A percentile compares a stretch with the other conserved stretches of the same genome.
Evolutionary conservation across 2,113 vertebrate genomes (phyloP).

Genomic region (Podiceps cristatus): DNA sequence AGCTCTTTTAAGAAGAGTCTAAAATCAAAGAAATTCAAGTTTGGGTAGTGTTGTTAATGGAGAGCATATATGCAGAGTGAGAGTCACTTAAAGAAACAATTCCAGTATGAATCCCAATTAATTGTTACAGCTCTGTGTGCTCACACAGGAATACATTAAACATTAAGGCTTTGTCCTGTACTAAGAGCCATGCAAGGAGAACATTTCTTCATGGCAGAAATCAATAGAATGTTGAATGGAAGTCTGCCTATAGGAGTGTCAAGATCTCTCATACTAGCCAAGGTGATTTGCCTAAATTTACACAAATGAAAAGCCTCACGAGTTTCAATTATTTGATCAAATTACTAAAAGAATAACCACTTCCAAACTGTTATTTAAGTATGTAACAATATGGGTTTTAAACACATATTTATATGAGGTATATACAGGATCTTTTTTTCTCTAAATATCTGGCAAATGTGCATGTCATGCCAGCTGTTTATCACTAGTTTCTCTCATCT

Average conservation of each 20-base stretch:
- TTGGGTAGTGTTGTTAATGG: background rate
- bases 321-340: background rate
- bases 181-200: background rate
- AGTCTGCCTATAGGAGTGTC: background rate
- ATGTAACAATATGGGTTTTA: background rate
- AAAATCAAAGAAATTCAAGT: background rate
- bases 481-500: background rate
- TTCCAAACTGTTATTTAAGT: background rate
- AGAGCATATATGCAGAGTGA: background rate
- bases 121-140: background rate
- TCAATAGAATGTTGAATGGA: background rate
- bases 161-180: background rate
- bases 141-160: background rate
- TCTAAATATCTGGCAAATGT: background rate
- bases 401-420: background rate
- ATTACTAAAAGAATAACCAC: background rate
- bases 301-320: background rate
- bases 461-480: background rate
- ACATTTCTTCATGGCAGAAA: background rate
- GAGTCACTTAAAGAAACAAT: background rate
- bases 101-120: background rate
- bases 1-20: background rate
- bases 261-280: background rate
- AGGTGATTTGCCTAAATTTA: background rate
- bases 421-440: background rate